A percentile compares a stretch with the other conserved stretches of the same genome.
Evolutionary conservation across 2,888 invertebrate species (phyloP).

Genomic region (Trichacis sp.): DNA sequence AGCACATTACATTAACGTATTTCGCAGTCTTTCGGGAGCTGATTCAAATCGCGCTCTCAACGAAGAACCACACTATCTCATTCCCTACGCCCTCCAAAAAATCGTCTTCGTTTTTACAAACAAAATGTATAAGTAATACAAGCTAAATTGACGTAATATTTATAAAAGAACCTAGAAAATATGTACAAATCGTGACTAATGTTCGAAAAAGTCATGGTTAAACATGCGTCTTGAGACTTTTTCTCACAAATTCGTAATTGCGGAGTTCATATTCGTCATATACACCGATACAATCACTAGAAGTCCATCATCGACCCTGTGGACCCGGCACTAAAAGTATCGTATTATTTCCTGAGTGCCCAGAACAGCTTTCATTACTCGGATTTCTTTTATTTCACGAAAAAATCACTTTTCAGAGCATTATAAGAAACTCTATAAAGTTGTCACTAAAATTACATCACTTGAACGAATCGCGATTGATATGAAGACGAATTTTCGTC

Average conservation of each 20-base stretch:
- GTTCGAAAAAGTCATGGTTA: not conserved
- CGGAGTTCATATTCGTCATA: not conserved
- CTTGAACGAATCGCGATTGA: no score
- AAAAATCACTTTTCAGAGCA: no score
- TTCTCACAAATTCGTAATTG: not conserved
- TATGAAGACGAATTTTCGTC: no score
- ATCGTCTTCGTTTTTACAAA: conserved; percentile 19
- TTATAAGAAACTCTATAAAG: no score
- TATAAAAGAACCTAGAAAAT: conserved; percentile 1
- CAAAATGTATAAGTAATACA: conserved; percentile 12
- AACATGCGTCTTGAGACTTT: not conserved
- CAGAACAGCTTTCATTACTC: no score
- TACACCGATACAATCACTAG: not conserved
- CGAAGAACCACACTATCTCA: conserved; percentile 19
- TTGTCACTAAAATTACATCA: no score
- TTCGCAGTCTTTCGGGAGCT: conserved; percentile 18
- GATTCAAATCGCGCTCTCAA: conserved; percentile 20
- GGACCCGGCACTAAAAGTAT: conserved; percentile 3
- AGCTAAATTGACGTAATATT: conserved; percentile 15
- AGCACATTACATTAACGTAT: conserved; percentile 18
- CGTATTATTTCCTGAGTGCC: conserved; percentile 5
- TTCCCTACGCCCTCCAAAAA: conserved; percentile 8
- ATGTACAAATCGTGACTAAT: conserved; percentile 8
- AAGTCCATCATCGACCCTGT: conserved; percentile 5
- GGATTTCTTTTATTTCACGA: no score